A percentile compares a stretch with the other conserved stretches of the same genome.
Evolutionary conservation across 2,113 vertebrate species (phyloP).

Genomic region (Bufo bufo): DNA sequence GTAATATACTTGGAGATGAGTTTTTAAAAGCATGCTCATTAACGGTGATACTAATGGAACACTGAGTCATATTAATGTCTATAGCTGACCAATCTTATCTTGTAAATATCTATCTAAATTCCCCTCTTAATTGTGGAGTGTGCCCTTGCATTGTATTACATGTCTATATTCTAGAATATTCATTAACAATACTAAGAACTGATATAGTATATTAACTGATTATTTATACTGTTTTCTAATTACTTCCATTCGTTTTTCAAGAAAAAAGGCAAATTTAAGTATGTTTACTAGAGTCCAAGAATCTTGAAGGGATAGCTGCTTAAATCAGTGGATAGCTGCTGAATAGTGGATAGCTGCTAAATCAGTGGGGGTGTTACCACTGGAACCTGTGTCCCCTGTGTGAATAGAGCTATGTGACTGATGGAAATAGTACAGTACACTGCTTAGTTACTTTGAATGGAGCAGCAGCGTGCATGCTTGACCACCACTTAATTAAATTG

Average conservation of each 20-base stretch:
- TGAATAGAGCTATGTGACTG: too few species aligned
- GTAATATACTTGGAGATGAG: background rate
- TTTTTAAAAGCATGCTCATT: constrained; percentile 31
- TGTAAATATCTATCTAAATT: background rate
- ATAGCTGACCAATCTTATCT: background rate
- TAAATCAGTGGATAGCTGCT: too few species aligned
- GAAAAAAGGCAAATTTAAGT: background rate
- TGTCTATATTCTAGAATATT: background rate
- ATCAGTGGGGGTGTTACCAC: too few species aligned
- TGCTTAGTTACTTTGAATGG: too few species aligned
- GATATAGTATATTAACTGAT: background rate
- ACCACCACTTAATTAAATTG: too few species aligned
- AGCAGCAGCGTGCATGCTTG: too few species aligned
- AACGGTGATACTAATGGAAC: constrained; percentile 9
- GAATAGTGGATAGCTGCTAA: too few species aligned
- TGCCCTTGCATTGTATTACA: background rate
- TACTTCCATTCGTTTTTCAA: background rate
- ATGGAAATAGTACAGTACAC: too few species aligned
- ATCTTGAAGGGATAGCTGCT: too few species aligned
- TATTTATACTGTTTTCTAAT: background rate
- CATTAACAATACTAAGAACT: background rate
- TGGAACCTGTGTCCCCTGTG: too few species aligned
- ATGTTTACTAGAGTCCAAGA: too few species aligned
- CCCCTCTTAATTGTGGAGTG: background rate
- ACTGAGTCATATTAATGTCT: constrained; percentile 12